These are phyloP conservation scores for Mustelus asterias DNA, from an alignment of 2,113 vertebrate species.

Conservation along the genomic window DNA sequence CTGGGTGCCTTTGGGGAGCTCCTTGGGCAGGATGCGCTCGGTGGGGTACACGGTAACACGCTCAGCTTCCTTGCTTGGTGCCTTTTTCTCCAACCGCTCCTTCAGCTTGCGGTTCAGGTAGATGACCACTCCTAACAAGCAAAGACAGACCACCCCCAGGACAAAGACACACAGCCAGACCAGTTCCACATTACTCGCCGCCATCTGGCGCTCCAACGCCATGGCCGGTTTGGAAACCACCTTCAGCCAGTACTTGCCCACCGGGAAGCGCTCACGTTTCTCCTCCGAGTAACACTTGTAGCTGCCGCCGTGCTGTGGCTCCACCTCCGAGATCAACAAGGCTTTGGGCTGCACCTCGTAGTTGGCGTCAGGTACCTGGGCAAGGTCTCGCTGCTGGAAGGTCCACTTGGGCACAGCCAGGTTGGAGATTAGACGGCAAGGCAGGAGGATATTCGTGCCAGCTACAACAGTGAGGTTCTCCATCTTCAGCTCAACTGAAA, in stretches of 20 bases:
- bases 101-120: constrained; percentile 78
- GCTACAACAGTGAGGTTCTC: constrained; percentile 81
- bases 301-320: constrained; percentile 63
- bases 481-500: constrained; percentile 60
- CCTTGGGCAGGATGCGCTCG: constrained; percentile 71
- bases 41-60: constrained; percentile 89
- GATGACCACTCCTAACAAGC: constrained; percentile 70
- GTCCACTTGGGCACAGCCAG: constrained; percentile 77
- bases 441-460: constrained; percentile 82
- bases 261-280: constrained; percentile 67
- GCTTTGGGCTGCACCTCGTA: constrained; percentile 70
- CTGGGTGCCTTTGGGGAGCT: constrained; percentile 62
- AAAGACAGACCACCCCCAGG: constrained; percentile 70
- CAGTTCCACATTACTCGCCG: constrained; percentile 74
- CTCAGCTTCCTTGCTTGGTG: constrained; percentile 72
- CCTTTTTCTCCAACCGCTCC: constrained; percentile 71
- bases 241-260: constrained; percentile 69
- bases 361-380: constrained; percentile 51
- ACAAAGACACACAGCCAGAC: constrained; percentile 88
- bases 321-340: constrained; percentile 67
- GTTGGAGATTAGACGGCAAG: constrained; percentile 86
- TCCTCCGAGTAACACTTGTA: constrained; percentile 83
- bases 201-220: constrained; percentile 75
- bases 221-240: constrained; percentile 67
- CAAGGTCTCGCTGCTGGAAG: constrained; percentile 72